These are phyloP conservation scores for Zhengitettix transpicula DNA, from an alignment of 2,888 invertebrate genomes.

Conservation along the genomic window DNA sequence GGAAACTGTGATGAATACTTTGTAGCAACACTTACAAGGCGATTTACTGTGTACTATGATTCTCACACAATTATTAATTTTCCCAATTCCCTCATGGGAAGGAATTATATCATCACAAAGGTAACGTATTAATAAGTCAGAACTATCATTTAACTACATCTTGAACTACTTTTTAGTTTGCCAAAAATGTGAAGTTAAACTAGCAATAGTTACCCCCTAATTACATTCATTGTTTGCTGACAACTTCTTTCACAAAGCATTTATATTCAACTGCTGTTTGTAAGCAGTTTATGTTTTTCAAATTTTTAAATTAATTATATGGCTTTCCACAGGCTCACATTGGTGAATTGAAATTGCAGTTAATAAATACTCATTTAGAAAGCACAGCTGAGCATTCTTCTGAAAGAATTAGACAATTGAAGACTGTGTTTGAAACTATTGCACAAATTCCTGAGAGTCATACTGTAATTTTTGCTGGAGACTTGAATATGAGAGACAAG, in stretches of 20 bases:
- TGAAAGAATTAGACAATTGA: constrained; percentile 29
- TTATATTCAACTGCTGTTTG: no score
- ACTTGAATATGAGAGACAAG: constrained; percentile 38
- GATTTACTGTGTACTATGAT: constrained; percentile 23
- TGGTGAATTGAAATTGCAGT: constrained; percentile 21
- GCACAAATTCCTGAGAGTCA: constrained; percentile 15
- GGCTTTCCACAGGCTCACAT: constrained; percentile 20
- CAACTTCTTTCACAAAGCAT: no score
- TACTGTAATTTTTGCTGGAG: constrained; percentile 36
- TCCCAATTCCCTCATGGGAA: constrained; percentile 29
- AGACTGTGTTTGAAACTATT: constrained; percentile 20
- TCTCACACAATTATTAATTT: constrained; percentile 28
- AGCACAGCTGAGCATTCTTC: constrained; percentile 30
- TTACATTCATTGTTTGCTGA: no score
- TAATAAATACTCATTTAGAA: constrained; percentile 41
- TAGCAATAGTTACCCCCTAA: no score
- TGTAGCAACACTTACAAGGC: constrained; percentile 26
- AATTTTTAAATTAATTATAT: neutral
- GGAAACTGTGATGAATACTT: constrained; percentile 26
- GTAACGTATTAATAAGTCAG: constrained; percentile 17
- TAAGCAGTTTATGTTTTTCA: neutral
- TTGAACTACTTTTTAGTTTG: no score
- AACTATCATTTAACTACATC: no score
- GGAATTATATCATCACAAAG: constrained; percentile 31
- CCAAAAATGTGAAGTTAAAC: no score